phyloP scores from a whole-genome alignment of 1,140 invertebrate species.

The Lerema accius region DNA sequence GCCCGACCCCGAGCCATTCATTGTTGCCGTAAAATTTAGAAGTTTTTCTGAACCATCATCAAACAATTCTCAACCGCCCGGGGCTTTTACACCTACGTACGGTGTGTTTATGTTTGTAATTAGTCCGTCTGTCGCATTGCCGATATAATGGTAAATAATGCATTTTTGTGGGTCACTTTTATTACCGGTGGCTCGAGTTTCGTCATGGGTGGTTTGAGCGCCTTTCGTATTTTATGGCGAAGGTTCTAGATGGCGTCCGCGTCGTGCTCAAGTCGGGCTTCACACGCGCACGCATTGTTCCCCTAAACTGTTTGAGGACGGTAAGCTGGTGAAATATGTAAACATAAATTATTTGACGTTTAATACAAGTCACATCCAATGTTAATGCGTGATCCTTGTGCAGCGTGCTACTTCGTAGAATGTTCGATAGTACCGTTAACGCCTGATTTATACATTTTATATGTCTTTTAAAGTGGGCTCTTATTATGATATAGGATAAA shows the following conservation, averaged over 20 bases:
- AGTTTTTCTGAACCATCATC: conserved; percentile 58
- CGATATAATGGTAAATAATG: conserved; percentile 81
- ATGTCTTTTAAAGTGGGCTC: too few relatives aligned
- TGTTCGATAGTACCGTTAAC: not conserved
- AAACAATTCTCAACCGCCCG: conserved; percentile 60
- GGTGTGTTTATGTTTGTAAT: conserved; percentile 73
- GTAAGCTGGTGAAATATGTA: conserved; percentile 26
- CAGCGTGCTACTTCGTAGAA: conserved; percentile 1
- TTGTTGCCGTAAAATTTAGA: conserved; percentile 56
- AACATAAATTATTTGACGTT: conserved; percentile 34
- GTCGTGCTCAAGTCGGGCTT: conserved; percentile 23
- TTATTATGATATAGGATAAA: too few relatives aligned
- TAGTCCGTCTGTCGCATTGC: conserved; percentile 72
- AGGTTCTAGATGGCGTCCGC: conserved; percentile 20
- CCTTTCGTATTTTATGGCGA: conserved; percentile 54
- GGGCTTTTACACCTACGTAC: conserved; percentile 74
- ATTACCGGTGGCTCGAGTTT: conserved; percentile 63
- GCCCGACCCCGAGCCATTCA: conserved; percentile 51
- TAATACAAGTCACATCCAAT: conserved; percentile 11
- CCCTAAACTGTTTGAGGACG: conserved; percentile 47
- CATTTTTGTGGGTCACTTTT: conserved; percentile 79
- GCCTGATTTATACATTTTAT: not conserved
- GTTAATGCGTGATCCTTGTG: not conserved
- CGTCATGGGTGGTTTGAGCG: conserved; percentile 70
- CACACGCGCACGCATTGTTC: conserved; percentile 43